These are phyloP conservation scores for Tretioscincus oriximinensis DNA, from an alignment of 2,113 vertebrate species.

Conservation along the genomic window DNA sequence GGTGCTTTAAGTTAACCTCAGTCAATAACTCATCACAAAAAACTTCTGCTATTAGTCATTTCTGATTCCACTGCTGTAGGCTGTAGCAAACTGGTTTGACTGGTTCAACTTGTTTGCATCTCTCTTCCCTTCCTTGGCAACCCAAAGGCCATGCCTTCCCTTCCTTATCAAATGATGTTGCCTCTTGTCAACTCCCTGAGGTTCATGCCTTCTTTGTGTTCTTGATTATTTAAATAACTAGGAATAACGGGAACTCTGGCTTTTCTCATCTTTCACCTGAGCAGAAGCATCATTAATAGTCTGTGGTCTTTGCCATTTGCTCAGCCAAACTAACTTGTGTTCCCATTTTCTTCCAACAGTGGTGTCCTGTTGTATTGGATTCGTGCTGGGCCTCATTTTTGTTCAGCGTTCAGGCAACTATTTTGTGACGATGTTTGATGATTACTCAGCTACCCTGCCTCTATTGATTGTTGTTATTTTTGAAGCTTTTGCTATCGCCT, in stretches of 20 bases:
- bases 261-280: no score
- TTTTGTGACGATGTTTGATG: conserved; percentile 81
- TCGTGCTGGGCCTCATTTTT: conserved; percentile 78
- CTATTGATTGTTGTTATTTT: conserved; percentile 78
- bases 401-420: conserved; percentile 81
- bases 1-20: not conserved
- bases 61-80: not conserved
- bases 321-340: not conserved
- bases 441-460: conserved; percentile 79
- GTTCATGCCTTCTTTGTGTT: no score
- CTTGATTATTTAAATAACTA: not conserved
- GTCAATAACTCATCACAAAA: not conserved
- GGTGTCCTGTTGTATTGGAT: conserved; percentile 70
- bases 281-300: not conserved
- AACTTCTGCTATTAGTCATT: not conserved
- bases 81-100: no score
- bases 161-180: no score
- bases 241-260: not conserved
- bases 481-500: conserved; percentile 80
- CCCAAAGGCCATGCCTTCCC: not conserved
- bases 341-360: conserved; percentile 58
- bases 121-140: not conserved
- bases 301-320: not conserved
- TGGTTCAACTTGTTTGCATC: no score
- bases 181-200: not conserved